Evolutionary conservation across 92 coral and sea anemone species (phyloP).

Genomic region (Virgularia gustaviana): DNA sequence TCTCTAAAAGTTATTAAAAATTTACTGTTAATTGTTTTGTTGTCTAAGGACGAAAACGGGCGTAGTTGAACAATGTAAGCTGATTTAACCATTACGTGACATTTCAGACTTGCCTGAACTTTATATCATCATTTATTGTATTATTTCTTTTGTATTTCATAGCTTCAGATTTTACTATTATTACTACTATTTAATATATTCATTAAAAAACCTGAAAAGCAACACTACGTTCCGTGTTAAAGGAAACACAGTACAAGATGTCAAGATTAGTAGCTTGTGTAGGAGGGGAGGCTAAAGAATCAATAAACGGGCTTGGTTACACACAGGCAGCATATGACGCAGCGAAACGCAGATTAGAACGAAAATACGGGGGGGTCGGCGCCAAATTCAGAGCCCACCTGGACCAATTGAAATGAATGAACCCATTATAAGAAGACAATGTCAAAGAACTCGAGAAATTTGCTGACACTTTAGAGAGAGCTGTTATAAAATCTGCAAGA

Average conservation of each 20-base stretch:
- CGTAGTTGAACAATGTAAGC: constrained; percentile 23
- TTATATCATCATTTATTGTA: not conserved
- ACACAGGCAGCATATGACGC: constrained; percentile 45
- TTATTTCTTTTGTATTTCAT: not conserved
- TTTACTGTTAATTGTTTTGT: not conserved
- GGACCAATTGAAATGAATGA: constrained; percentile 33
- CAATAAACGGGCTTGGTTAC: constrained; percentile 51
- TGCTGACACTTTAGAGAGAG: constrained; percentile 41
- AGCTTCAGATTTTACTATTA: not conserved
- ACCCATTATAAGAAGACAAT: constrained; percentile 43
- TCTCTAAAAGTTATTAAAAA: no score
- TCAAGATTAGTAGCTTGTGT: constrained; percentile 40
- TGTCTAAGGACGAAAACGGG: not conserved
- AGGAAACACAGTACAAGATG: no score
- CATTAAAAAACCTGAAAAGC: not conserved
- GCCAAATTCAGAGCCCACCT: constrained; percentile 49
- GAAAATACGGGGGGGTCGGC: constrained; percentile 56
- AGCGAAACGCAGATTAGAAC: constrained; percentile 33
- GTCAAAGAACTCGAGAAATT: constrained; percentile 37
- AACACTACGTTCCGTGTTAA: no score
- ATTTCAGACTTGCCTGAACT: not conserved
- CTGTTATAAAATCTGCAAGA: constrained; percentile 40
- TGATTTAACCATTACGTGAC: not conserved
- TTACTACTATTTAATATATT: not conserved
- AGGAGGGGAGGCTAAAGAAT: constrained; percentile 49